Base-by-base conservation (phyloP, 2,113 vertebrate genomes). In the Sinocyclocheilus anophthalmus region DNA sequence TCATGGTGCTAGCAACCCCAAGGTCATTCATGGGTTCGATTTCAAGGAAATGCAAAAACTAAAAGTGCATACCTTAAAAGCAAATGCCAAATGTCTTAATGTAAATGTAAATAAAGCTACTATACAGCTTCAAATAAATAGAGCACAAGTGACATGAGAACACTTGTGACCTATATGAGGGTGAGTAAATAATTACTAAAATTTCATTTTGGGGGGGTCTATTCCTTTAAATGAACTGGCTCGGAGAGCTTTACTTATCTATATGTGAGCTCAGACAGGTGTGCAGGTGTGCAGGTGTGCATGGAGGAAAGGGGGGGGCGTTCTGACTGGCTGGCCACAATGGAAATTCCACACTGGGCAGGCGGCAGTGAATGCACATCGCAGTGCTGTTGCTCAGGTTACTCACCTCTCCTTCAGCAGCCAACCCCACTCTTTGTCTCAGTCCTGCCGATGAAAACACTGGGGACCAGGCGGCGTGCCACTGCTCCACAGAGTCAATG, bases 281-380 rank as follows among this genome's bases (percentile, higher is more conserved):
- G 81, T 83, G 33, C 48, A 81, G 88, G 89, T 87, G 81, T 83
- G 33, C 48, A 81, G 16, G 39, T 79, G 83, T 78, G 26, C 33
- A 26, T 86, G 81, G 85, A 86, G 80, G 26, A 18, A 4, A 45
- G 26, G 57, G 67, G 84, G 45, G 81, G 0, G 84, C 39, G 50
- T 45, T 42, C 50, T 30, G 59, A 69, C 88, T 81, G 84, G 76
- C 72, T 73, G 87, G 76, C 50, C 82, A 78, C 85, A 79, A 86
- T 84, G 81, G 91, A 86, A 78, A 76, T 24, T 72, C 87, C 84
- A 73, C 70, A 84, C 85, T 80, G 67, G 85, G 79, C 65, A 30
- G 87, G 82, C 83, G 57, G 85, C 59, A 79, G 69, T 48, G 76
- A 83, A 83, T 83, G 81, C 81, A 72, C 76, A 18, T 88, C 73